A percentile compares a stretch with the other conserved stretches of the same genome.
Evolutionary conservation across 2,797 vertebrate species (phyloP).

Genomic region (Rhadinocentrus ornatus): DNA sequence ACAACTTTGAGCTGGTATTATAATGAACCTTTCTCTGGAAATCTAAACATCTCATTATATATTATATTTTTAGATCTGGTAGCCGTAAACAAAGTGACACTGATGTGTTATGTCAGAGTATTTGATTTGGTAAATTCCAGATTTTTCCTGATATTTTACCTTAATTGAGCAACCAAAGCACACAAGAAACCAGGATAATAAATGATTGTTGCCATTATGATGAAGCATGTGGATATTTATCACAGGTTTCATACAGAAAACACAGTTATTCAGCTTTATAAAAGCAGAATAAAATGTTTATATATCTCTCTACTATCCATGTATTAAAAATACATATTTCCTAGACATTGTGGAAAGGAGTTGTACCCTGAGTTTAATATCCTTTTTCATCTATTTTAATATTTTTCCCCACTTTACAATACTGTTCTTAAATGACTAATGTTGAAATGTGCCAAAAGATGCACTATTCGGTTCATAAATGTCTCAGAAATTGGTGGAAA

Average conservation of each 20-base stretch:
- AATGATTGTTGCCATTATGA: too few species aligned
- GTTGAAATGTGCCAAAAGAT: constrained; percentile 4
- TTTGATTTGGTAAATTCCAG: too few species aligned
- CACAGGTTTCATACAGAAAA: too few species aligned
- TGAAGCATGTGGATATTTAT: too few species aligned
- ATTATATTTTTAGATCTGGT: too few species aligned
- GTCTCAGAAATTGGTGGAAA: constrained; percentile 52
- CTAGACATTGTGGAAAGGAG: background rate
- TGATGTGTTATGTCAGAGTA: too few species aligned
- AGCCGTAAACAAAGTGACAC: too few species aligned
- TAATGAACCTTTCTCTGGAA: background rate
- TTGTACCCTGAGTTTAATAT: background rate
- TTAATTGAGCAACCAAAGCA: too few species aligned
- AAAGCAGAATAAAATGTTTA: background rate
- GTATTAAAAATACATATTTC: background rate
- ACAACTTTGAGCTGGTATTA: background rate
- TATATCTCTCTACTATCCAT: background rate
- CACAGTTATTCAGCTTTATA: too few species aligned
- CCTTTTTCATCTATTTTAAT: constrained; percentile 9
- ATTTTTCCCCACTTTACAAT: background rate
- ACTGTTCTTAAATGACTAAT: constrained; percentile 8
- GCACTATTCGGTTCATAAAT: constrained; percentile 28
- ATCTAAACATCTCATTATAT: too few species aligned
- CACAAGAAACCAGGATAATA: too few species aligned
- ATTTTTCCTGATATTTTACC: too few species aligned